phyloP scores from a whole-genome alignment of 2,797 vertebrate genomes.

The Lepidocolaptes lacrymiger region DNA sequence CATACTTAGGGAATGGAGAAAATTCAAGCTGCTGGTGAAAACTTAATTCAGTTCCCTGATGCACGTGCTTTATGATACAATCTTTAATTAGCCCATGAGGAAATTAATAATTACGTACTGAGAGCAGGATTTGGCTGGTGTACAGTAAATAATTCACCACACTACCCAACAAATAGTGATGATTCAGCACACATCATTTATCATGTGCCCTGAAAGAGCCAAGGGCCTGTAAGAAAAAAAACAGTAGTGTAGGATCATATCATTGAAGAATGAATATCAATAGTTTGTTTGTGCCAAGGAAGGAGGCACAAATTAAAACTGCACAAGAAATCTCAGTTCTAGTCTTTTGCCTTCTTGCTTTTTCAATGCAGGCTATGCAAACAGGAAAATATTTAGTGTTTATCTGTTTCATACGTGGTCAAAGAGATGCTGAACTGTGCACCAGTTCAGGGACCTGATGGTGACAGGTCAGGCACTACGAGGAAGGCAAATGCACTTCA shows the following conservation, averaged over 20 bases:
- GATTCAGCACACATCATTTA: conserved; percentile 38
- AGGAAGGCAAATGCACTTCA: fast-evolving
- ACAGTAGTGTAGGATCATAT: not conserved
- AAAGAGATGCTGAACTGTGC: not conserved
- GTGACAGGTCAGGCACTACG: not conserved
- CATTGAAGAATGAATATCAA: not conserved
- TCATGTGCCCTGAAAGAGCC: not conserved
- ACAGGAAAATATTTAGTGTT: not conserved
- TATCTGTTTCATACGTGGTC: not conserved
- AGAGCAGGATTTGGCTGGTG: not conserved
- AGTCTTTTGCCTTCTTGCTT: not conserved
- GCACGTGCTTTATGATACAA: not conserved
- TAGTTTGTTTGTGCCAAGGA: not conserved
- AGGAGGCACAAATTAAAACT: not conserved
- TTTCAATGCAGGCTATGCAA: not conserved
- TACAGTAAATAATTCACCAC: conserved; percentile 32
- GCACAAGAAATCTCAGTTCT: not conserved
- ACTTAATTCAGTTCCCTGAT: not conserved
- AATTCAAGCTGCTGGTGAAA: not conserved
- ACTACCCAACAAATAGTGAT: not conserved
- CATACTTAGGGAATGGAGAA: not conserved
- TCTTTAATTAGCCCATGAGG: conserved; percentile 52
- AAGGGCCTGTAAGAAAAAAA: not conserved
- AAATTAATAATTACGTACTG: conserved; percentile 48
- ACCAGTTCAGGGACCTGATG: not conserved